Evolutionary conservation across 2,888 invertebrate genomes (phyloP).

Genomic region (Tiliacea aurago): DNA sequence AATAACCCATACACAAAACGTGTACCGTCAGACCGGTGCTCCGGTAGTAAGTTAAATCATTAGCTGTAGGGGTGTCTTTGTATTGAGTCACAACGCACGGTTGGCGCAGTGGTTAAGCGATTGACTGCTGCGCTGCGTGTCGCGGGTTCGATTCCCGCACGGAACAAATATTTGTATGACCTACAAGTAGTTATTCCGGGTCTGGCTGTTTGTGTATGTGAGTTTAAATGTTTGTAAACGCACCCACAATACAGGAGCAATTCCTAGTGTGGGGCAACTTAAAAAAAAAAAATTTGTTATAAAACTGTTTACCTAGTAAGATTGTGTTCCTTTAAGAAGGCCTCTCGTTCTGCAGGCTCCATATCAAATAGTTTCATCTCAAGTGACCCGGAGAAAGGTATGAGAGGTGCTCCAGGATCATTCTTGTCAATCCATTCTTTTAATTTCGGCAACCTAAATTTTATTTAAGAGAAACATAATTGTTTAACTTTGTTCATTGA

Average conservation of each 20-base stretch:
- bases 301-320: slow-evolving; percentile 92
- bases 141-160: too few relatives aligned
- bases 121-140: too few relatives aligned
- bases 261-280: too few relatives aligned
- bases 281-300: too few relatives aligned
- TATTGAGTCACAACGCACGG: background rate
- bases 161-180: too few relatives aligned
- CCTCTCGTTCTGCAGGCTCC: slow-evolving; percentile 93
- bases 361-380: slow-evolving; percentile 97
- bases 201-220: too few relatives aligned
- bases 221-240: too few relatives aligned
- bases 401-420: slow-evolving; percentile 97
- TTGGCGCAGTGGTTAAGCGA: too few relatives aligned
- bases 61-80: background rate
- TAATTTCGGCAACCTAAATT: slow-evolving; percentile 97
- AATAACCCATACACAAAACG: background rate
- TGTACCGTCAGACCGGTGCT: background rate
- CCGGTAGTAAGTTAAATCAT: background rate
- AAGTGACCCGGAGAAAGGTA: slow-evolving; percentile 98
- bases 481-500: background rate
- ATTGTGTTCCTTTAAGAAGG: slow-evolving; percentile 95
- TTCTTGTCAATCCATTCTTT: slow-evolving; percentile 99
- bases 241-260: too few relatives aligned
- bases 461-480: slow-evolving; percentile 2
- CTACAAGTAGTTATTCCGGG: too few relatives aligned